Conservation (phyloP, 2,113 vertebrate species). For the Gallinago undulata region DNA sequence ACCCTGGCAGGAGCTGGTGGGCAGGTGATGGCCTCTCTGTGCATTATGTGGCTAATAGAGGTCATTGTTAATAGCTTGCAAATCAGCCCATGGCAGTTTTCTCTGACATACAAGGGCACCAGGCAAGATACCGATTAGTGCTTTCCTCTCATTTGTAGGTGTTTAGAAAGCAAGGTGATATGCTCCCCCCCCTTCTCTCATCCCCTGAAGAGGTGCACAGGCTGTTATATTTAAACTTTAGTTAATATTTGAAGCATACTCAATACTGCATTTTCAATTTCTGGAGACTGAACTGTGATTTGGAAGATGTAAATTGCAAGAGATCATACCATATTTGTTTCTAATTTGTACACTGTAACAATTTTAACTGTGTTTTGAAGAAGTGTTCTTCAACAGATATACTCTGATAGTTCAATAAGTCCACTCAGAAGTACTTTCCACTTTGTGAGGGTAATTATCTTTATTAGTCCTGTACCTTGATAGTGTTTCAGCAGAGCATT, state of each 20-base stretch:
- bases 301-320: neutral
- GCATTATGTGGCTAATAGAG: neutral
- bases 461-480: conserved; percentile 40
- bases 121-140: rapidly evolving
- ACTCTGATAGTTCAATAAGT: neutral
- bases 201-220: neutral
- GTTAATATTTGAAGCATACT: neutral
- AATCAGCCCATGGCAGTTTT: neutral
- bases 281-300: neutral
- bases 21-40: neutral
- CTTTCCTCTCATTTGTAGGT: neutral
- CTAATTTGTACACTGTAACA: neutral
- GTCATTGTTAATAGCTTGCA: neutral
- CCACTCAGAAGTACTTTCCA: neutral
- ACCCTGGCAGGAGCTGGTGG: neutral
- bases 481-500: conserved; percentile 42
- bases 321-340: neutral
- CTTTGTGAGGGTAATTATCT: conserved; percentile 30
- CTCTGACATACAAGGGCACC: neutral
- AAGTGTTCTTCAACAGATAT: neutral
- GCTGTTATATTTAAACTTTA: neutral
- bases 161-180: neutral
- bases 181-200: rapidly evolving
- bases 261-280: neutral
- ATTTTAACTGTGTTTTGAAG: neutral